These are phyloP conservation scores for Cephus rjabovi DNA, from an alignment of 2,888 invertebrate species.

Conservation along the genomic window DNA sequence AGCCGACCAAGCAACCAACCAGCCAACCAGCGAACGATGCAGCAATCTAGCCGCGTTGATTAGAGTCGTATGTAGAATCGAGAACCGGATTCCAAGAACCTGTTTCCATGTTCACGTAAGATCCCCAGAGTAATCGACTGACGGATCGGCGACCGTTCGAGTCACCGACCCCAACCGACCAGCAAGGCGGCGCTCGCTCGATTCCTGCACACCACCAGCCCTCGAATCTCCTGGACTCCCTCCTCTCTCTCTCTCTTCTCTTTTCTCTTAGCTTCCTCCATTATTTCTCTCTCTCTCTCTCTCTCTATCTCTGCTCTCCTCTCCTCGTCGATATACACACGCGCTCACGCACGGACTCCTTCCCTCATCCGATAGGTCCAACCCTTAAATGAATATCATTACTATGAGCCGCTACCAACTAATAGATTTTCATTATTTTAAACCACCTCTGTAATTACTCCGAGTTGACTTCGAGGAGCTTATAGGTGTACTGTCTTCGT, in stretches of 20 bases:
- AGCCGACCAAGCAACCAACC: slow-evolving; percentile 25
- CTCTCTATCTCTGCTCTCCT: neutral
- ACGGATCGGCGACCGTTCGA: slow-evolving; percentile 67
- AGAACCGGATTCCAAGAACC: slow-evolving; percentile 68
- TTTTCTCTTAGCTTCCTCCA: neutral
- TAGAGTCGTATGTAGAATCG: slow-evolving; percentile 67
- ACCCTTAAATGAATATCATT: slow-evolving; percentile 29
- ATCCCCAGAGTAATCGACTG: slow-evolving; percentile 67
- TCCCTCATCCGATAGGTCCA: neutral
- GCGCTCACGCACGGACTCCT: slow-evolving; percentile 18
- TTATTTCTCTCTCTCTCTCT: neutral
- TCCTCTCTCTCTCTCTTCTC: neutral
- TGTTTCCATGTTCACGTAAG: slow-evolving; percentile 68
- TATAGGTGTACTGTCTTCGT: neutral
- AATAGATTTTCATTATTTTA: slow-evolving; percentile 58
- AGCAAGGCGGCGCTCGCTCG: slow-evolving; percentile 41
- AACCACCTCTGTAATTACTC: slow-evolving; percentile 45
- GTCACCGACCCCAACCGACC: slow-evolving; percentile 63
- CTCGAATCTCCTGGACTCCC: neutral
- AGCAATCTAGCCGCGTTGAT: slow-evolving; percentile 67
- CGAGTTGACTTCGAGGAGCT: neutral
- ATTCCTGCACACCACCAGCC: slow-evolving; percentile 26
- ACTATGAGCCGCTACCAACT: slow-evolving; percentile 38
- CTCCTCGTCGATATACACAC: slow-evolving; percentile 12
- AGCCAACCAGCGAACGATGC: slow-evolving; percentile 48